Conservation (phyloP, 2,888 invertebrate genomes). For the Herminia tarsipennalis region DNA sequence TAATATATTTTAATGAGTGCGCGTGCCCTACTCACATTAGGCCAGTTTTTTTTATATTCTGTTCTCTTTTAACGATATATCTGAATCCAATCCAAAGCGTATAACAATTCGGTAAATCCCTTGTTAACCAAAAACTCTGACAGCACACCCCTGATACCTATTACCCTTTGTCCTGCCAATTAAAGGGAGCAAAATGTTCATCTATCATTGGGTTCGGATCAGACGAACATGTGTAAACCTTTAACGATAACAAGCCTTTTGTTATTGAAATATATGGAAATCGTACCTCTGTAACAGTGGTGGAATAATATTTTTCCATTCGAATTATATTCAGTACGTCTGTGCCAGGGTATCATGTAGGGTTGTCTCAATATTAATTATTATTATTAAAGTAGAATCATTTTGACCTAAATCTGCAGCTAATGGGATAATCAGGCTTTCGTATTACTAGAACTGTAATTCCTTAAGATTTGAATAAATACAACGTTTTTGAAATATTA, state of each 20-base stretch:
- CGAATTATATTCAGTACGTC: too few species aligned
- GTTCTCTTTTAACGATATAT: background rate
- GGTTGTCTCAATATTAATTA: too few species aligned
- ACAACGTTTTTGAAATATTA: too few species aligned
- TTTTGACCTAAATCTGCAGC: too few species aligned
- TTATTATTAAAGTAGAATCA: too few species aligned
- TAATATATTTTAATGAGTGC: too few species aligned
- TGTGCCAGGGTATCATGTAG: too few species aligned
- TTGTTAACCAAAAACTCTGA: slow-evolving; percentile 18
- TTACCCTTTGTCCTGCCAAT: slow-evolving; percentile 32
- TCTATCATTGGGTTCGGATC: slow-evolving; percentile 25
- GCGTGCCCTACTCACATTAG: background rate
- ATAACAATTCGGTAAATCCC: slow-evolving; percentile 8
- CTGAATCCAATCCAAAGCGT: background rate
- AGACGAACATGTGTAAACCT: slow-evolving; percentile 28
- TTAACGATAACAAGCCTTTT: slow-evolving; percentile 32
- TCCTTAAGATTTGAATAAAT: too few species aligned
- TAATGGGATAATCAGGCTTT: too few species aligned
- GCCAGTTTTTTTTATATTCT: too few species aligned
- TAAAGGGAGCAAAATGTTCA: slow-evolving; percentile 29
- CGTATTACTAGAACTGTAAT: too few species aligned
- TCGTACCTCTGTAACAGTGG: slow-evolving; percentile 27
- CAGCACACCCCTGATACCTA: slow-evolving; percentile 14
- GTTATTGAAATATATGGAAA: slow-evolving; percentile 44
- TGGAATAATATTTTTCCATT: slow-evolving; percentile 25